Base-by-base conservation (phyloP, 2,113 vertebrate genomes). In the Nerophis lumbriciformis region DNA sequence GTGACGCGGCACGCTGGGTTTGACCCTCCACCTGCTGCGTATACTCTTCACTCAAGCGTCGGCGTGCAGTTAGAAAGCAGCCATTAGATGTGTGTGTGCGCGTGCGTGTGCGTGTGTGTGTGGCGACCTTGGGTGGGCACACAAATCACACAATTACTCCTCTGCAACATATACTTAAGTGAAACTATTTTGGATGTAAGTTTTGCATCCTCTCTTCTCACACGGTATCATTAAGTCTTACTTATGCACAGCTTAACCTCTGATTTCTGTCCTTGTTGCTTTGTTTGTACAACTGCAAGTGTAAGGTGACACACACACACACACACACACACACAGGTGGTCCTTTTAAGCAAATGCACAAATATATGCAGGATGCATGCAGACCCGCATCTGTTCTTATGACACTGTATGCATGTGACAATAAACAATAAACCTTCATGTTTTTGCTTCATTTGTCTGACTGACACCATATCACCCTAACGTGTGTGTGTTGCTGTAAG, bases 11-110 rank as follows among this genome's bases (percentile, higher is more conserved):
- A 66, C 80, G 56, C 79, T 69, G 57, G 69, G 79, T 79, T 78
- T 83, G 83, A 87, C 87, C 87, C 79, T 78, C 39, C 83, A 80
- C 87, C 75, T 83, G 82, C 87, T 80, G 87, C 3, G 79, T 77
- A 78, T 80, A 84, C 86, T 83, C 85, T 87, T 85, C 74, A 76
- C 63, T 80, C 68, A 61, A 48, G 56, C 74, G 50, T 71, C 42
- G 56, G 42, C 65, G 51, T 72, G 66, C 55, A 50, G 44, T 50
- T 54, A n/a, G 50, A 56, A 58, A 62, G 64, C 61, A 58, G 62
- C 55, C 9, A 53, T 6, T 14, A 53, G 49, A 47, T 51, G 53
- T 66, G 52, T 37, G 8, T 58, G 38, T 60, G 39, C 56, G 47
- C 4, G 38, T 60, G 39, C 56, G 47, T 28, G 38, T 60, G 37